Conservation (phyloP, 2,113 vertebrate genomes). For the Arvicanthis niloticus region DNA sequence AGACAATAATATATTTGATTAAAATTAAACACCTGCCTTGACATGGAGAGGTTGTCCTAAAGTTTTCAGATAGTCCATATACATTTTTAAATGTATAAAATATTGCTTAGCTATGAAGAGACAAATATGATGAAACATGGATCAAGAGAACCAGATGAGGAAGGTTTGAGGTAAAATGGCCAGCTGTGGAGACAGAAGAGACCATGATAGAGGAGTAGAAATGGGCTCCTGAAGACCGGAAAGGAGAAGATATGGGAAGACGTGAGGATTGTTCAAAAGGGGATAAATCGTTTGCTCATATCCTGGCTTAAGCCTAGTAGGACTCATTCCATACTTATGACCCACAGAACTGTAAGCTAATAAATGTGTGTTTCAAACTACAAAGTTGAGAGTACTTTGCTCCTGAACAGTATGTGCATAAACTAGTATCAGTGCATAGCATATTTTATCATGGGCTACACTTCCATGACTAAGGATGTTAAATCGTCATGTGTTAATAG, state of each 20-base stretch:
- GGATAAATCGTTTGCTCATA: not conserved
- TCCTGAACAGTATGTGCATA: not conserved
- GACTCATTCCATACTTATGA: not conserved
- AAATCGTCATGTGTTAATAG: not conserved
- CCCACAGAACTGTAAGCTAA: not conserved
- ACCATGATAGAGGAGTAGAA: not conserved
- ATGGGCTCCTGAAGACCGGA: not conserved
- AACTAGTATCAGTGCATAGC: not conserved
- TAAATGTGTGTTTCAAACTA: not conserved
- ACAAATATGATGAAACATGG: not conserved
- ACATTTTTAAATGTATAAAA: not conserved
- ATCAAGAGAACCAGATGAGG: not conserved
- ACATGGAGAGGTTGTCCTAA: not conserved
- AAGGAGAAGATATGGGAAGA: not conserved
- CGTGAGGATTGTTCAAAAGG: not conserved
- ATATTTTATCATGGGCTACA: not conserved
- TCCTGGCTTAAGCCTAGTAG: not conserved
- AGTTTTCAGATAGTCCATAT: not conserved
- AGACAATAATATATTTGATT: not conserved
- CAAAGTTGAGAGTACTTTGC: not conserved
- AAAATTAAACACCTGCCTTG: not conserved
- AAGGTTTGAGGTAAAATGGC: not conserved
- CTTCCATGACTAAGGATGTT: not conserved
- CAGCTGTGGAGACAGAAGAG: not conserved
- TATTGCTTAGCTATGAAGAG: not conserved